These are phyloP conservation scores for Sialis fuliginosa DNA, from an alignment of 2,888 invertebrate species.

Conservation along the genomic window DNA sequence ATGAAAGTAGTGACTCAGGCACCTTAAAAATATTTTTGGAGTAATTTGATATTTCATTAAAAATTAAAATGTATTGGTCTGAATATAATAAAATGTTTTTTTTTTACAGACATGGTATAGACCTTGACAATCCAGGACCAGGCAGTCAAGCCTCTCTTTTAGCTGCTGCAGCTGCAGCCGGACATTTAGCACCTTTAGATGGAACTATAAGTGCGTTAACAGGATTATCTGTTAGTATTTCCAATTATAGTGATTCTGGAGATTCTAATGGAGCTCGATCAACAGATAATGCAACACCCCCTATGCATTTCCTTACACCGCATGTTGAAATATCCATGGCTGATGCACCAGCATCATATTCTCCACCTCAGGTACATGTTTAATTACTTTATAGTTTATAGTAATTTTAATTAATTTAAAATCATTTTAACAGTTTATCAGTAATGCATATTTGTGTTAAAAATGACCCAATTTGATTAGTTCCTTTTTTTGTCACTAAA, in stretches of 20 bases:
- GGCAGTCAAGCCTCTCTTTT: slow-evolving; percentile 60
- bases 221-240: slow-evolving; percentile 44
- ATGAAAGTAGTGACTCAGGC: no score
- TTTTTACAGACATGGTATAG: slow-evolving; percentile 60
- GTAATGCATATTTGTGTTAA: no score
- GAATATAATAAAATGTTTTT: slow-evolving; percentile 2
- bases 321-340: slow-evolving; percentile 85
- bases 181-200: slow-evolving; percentile 26
- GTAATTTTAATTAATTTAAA: no score
- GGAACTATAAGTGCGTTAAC: slow-evolving; percentile 32
- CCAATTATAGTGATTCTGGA: slow-evolving; percentile 65
- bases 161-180: slow-evolving; percentile 33
- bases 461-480: no score
- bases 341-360: slow-evolving; percentile 55
- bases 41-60: background rate
- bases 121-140: slow-evolving; percentile 76
- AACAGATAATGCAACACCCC: slow-evolving; percentile 74
- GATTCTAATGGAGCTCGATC: slow-evolving; percentile 65
- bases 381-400: background rate
- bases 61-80: background rate
- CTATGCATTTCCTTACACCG: slow-evolving; percentile 81
- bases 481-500: no score
- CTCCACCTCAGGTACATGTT: slow-evolving; percentile 29
- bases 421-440: no score
- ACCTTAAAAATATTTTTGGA: no score